Evolutionary conservation across 2,888 invertebrate genomes (phyloP).

Genomic region (Keiferia lycopersicella): DNA sequence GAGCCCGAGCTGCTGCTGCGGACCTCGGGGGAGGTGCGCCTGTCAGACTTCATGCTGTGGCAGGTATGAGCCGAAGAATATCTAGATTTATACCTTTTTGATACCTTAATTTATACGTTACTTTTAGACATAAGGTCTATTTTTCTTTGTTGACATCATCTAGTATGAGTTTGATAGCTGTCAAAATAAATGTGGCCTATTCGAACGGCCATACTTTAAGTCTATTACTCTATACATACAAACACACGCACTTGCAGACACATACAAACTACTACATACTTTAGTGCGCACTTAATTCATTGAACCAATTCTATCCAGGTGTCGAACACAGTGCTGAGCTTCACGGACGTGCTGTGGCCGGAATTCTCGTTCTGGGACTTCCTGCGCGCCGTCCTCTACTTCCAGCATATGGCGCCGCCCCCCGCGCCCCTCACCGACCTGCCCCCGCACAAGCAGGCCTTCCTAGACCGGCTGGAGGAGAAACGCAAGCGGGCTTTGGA

Average conservation of each 20-base stretch:
- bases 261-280: too few relatives aligned
- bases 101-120: too few relatives aligned
- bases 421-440: slow-evolving; percentile 42
- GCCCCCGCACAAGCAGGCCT: slow-evolving; percentile 56
- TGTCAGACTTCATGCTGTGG: slow-evolving; percentile 98
- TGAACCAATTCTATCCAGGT: slow-evolving; percentile 84
- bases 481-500: slow-evolving; percentile 40
- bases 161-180: too few relatives aligned
- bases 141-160: too few relatives aligned
- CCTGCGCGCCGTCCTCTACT: slow-evolving; percentile 91
- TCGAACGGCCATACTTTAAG: too few relatives aligned
- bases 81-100: too few relatives aligned
- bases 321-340: slow-evolving; percentile 90
- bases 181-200: too few relatives aligned
- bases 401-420: slow-evolving; percentile 83
- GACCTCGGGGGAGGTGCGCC: slow-evolving; percentile 96
- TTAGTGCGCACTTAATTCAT: background rate
- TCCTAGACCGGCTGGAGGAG: slow-evolving; percentile 65
- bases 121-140: too few relatives aligned
- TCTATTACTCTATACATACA: too few relatives aligned
- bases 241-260: too few relatives aligned
- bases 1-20: slow-evolving; percentile 95
- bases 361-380: slow-evolving; percentile 97
- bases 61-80: slow-evolving; percentile 84
- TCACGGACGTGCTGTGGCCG: slow-evolving; percentile 96